Evolutionary conservation across 2,797 vertebrate species (phyloP).

Genomic region (Salarias fasciatus): DNA sequence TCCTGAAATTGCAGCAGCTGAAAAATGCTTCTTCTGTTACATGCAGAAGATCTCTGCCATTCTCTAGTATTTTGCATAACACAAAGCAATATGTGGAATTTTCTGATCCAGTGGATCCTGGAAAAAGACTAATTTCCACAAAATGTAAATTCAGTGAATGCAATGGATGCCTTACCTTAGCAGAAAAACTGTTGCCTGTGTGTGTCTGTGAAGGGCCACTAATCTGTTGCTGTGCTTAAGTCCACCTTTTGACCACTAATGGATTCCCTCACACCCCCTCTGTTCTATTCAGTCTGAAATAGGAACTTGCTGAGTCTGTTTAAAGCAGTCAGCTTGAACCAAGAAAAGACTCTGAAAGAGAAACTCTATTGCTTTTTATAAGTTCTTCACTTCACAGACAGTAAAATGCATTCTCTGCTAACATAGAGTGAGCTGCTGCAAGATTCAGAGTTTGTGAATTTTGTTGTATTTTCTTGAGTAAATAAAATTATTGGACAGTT

Average conservation of each 20-base stretch:
- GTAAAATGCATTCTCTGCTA: too few relatives aligned
- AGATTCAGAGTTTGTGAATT: too few relatives aligned
- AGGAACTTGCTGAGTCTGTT: conserved; percentile 33
- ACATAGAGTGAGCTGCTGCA: too few relatives aligned
- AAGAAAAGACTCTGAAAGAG: not conserved
- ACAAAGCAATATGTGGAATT: too few relatives aligned
- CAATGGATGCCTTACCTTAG: conserved; percentile 21
- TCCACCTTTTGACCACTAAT: conserved; percentile 15
- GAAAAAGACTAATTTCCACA: not conserved
- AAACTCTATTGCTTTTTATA: not conserved
- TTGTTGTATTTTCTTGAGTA: too few relatives aligned
- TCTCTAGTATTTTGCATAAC: too few relatives aligned
- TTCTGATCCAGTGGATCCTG: too few relatives aligned
- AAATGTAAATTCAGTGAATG: not conserved
- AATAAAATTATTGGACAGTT: too few relatives aligned
- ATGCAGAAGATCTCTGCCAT: too few relatives aligned
- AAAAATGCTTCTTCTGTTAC: not conserved
- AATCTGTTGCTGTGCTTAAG: conserved; percentile 7
- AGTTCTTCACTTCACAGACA: not conserved
- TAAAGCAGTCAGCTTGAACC: conserved; percentile 14
- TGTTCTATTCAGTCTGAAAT: conserved; percentile 25
- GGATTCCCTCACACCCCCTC: conserved; percentile 2
- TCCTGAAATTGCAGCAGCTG: conserved; percentile 21
- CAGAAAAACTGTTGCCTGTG: conserved; percentile 22
- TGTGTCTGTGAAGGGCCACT: conserved; percentile 15